Conservation (phyloP, 1,140 invertebrate genomes). For the Parapsyche elsis region DNA sequence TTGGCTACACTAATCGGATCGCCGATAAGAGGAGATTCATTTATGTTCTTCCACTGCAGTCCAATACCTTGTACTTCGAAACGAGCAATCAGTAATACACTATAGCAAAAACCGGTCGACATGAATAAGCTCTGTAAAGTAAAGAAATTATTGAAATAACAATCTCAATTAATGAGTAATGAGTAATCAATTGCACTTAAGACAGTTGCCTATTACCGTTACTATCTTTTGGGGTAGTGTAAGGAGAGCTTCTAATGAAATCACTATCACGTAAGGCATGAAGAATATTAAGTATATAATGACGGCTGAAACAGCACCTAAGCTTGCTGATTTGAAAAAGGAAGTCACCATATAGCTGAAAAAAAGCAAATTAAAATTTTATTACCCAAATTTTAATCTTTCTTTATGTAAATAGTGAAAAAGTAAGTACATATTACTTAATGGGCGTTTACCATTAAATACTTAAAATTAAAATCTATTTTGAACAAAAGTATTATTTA, state of each 20-base stretch:
- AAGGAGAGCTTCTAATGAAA: slow-evolving; percentile 72
- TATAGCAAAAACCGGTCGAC: slow-evolving; percentile 74
- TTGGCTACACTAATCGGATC: slow-evolving; percentile 67
- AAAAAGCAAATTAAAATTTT: slow-evolving; percentile 50
- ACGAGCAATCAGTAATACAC: slow-evolving; percentile 69
- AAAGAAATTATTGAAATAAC: background rate
- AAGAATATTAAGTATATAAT: slow-evolving; percentile 73
- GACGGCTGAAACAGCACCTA: slow-evolving; percentile 71
- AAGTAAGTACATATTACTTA: no score
- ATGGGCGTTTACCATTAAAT: no score
- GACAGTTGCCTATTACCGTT: slow-evolving; percentile 71
- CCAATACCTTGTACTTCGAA: slow-evolving; percentile 70
- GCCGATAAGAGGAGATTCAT: slow-evolving; percentile 64
- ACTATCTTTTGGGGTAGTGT: slow-evolving; percentile 67
- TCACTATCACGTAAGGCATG: slow-evolving; percentile 74
- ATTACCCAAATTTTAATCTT: no score
- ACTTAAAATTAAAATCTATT: no score
- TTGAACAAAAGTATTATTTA: no score
- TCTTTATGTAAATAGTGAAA: no score
- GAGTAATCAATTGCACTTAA: no score
- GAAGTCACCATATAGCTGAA: slow-evolving; percentile 75
- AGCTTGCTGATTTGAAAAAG: slow-evolving; percentile 72
- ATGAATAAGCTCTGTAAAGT: slow-evolving; percentile 68
- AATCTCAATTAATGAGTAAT: slow-evolving; percentile 1
- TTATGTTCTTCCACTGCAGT: slow-evolving; percentile 64